Percentiles rank a stretch among this genome's conserved stretches.
phyloP scores from a whole-genome alignment of 35 echinoderm and acorn worm genomes.

The Strongylocentrotus purpuratus region DNA sequence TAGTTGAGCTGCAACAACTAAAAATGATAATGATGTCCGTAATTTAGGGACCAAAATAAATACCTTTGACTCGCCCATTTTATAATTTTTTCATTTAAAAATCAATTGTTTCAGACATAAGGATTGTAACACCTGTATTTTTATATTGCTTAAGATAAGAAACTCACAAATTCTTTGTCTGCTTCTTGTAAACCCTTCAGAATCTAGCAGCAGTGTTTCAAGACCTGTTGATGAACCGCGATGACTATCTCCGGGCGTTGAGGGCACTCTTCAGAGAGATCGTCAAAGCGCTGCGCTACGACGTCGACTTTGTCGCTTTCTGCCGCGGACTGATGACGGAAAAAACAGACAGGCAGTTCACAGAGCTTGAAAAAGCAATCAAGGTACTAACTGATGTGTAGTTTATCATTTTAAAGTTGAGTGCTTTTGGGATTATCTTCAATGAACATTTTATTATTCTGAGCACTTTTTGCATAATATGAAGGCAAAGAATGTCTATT shows the following conservation, averaged over 20 bases:
- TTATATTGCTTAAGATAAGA: neutral
- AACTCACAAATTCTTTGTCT: neutral
- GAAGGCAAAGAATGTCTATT: too few species aligned
- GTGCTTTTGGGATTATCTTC: too few species aligned
- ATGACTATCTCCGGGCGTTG: slow-evolving; percentile 91
- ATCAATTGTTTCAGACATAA: too few species aligned
- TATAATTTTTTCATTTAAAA: too few species aligned
- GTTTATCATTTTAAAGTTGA: too few species aligned
- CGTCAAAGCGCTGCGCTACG: slow-evolving; percentile 86
- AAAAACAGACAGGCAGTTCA: slow-evolving; percentile 73
- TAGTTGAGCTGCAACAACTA: too few species aligned
- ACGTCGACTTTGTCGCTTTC: slow-evolving; percentile 81
- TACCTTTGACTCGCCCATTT: too few species aligned
- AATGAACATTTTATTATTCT: neutral
- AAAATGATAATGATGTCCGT: too few species aligned
- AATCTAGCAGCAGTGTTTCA: slow-evolving; percentile 89
- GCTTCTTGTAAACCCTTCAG: slow-evolving; percentile 44
- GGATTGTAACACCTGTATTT: too few species aligned
- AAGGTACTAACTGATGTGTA: slow-evolving; percentile 54
- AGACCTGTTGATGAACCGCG: slow-evolving; percentile 84
- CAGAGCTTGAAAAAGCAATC: slow-evolving; percentile 74
- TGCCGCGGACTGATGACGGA: slow-evolving; percentile 92
- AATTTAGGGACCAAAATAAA: too few species aligned
- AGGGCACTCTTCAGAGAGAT: slow-evolving; percentile 94
- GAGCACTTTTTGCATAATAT: neutral